Evolutionary conservation across 2,888 invertebrate genomes (phyloP), one percentile per base, ranked within the genome.

Genomic region (Drymonia ruficornis): DNA sequence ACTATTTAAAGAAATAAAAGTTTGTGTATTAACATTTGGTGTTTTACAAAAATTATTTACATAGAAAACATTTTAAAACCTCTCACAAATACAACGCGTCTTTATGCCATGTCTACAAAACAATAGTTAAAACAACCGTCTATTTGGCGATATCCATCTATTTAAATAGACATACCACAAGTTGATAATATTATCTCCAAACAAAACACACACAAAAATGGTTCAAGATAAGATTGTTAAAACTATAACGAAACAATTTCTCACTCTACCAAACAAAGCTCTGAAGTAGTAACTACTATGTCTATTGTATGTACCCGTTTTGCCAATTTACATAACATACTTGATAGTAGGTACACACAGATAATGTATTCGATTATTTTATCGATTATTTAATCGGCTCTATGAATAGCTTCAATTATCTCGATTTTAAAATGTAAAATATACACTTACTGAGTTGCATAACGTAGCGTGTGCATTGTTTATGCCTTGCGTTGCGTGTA

Each of bases 381-480:
- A 23, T 23, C n/a, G 23, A 13, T 44, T 44, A 44, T 44, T 44
- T 16, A 15, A 44, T 23, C 23, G 23, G 8, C 23, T 7, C 44
- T 19, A 23, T 19, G 13, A 57, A 50, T 53, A 53, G 57, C 42
- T 47, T 42, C 44, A 38, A 49, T 58, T 56, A 53, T 50, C 53
- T 44, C 44, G 19, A 44, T 13, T 44, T 42, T 44, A 44, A n/a
- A 40, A 40, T 40, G 19, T 19, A 44, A 44, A 19, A 51, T 54
- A 36, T 48, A 59, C 46, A 38, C 34, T 47, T 50, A 47, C 48
- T 52, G 46, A 34, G n/a, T 70, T 67, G 56, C 44, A 55, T 59
- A 65, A 67, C 55, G 13, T 49, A 16, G 50, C 44, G 18, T 44
- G 13, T 23, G 44, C 23, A 53, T 66, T 53, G 56, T 63, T 58